Evolutionary conservation across 1,140 invertebrate species (phyloP).

Genomic region (Laupala kohalensis): DNA sequence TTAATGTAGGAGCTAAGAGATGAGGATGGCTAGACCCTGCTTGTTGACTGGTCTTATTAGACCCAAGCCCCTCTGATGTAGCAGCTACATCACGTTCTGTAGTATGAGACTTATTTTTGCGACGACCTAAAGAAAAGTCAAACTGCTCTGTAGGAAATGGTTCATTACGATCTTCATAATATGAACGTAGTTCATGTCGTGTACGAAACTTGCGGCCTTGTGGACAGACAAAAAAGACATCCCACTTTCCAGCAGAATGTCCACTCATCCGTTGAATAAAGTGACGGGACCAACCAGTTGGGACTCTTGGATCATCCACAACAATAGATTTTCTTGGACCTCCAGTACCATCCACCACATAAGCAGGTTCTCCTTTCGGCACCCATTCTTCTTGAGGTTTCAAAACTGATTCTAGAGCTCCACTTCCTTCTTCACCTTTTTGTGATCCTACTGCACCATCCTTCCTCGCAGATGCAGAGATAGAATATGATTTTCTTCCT

Average conservation of each 20-base stretch:
- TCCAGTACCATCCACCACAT: constrained; percentile 6
- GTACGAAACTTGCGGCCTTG: constrained; percentile 44
- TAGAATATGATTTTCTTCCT: not conserved
- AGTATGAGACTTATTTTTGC: not conserved
- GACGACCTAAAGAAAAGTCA: constrained; percentile 28
- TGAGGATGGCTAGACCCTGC: not conserved
- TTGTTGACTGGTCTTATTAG: no score
- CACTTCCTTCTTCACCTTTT: not conserved
- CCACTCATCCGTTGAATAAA: constrained; percentile 51
- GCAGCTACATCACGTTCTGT: not conserved
- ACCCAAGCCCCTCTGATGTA: no score
- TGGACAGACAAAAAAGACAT: constrained; percentile 53
- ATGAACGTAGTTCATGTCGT: constrained; percentile 41
- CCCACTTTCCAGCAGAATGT: constrained; percentile 62
- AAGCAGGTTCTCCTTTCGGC: constrained; percentile 1
- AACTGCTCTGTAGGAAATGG: constrained; percentile 37
- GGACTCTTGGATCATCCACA: constrained; percentile 55
- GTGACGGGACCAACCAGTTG: constrained; percentile 60
- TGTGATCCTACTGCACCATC: not conserved
- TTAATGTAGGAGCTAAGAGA: not conserved
- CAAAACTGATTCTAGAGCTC: no score
- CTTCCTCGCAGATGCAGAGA: not conserved
- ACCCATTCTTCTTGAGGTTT: constrained; percentile 23
- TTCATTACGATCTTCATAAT: constrained; percentile 34
- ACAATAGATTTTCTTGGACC: constrained; percentile 42